Evolutionary conservation across 1,140 invertebrate species (phyloP), one percentile per base, ranked within the genome.

Genomic region (Dreissena polymorpha): DNA sequence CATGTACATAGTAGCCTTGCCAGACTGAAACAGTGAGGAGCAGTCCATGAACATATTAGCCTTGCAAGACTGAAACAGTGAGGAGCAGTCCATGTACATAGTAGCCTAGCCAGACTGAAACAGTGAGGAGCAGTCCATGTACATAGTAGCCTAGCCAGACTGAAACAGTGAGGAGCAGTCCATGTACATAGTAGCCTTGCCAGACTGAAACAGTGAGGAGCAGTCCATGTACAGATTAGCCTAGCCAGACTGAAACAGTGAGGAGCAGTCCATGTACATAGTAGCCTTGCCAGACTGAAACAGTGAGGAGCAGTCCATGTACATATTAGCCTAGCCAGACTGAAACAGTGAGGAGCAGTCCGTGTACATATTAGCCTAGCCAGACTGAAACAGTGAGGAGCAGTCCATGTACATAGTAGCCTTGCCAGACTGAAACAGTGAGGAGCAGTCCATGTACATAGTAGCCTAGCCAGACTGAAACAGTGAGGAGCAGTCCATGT

Each of bases 201-300:
- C 70, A 96, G 89, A 49, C 85, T 86, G 85, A 68, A 84, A 86
- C 29, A 29, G 60, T 57, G 64, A 77, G 81, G 12, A 68, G 0
- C 65, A 53, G 7, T 39, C 8, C 3, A 14, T 23, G 14, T 29
- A 21, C 25, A 79, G 27, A 74, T 57, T 7, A 16, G 60, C n/a
- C n/a, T n/a, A 7, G 94, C 93, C 70, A 96, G 89, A 49, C 85
- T 86, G 85, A 68, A 84, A 86, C 29, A 29, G 60, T 57, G 64
- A 77, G 81, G 12, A 68, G 0, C 65, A 53, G 7, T 39, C 8
- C 3, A 14, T 23, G 14, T 29, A 21, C 25, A 79, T 57, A 74
- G 23, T 7, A 16, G 60, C n/a, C n/a, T n/a, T n/a, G 94, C 93
- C 70, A 96, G 89, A 49, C 85, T 86, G 85, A 68, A 84, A 86